phyloP scores from a whole-genome alignment of 2,888 invertebrate genomes.

The Sycophila texana region DNA sequence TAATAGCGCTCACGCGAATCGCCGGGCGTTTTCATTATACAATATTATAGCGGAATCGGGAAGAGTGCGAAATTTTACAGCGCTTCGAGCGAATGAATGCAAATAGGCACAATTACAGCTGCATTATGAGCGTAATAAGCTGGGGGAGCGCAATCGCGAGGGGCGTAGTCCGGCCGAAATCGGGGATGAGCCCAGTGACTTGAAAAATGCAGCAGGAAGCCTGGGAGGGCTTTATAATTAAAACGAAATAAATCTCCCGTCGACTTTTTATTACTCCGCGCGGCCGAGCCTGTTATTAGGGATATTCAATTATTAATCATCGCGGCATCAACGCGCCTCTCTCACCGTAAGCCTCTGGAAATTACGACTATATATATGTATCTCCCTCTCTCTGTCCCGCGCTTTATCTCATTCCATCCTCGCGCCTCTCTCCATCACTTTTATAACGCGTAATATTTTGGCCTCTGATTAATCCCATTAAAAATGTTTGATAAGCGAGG shows the following conservation, averaged over 20 bases:
- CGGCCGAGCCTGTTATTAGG: constrained; percentile 15
- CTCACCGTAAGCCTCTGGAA: constrained; percentile 8
- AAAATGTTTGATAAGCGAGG: background rate
- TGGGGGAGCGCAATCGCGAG: background rate
- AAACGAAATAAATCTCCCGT: constrained; percentile 28
- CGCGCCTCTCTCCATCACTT: constrained; percentile 5
- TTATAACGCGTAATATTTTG: constrained; percentile 2
- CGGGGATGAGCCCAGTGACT: background rate
- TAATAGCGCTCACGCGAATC: too few species aligned
- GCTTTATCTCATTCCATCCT: background rate
- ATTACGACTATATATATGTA: constrained; percentile 11
- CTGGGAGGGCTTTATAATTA: background rate
- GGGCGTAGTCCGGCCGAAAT: too few species aligned
- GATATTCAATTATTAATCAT: constrained; percentile 44
- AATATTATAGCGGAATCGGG: too few species aligned
- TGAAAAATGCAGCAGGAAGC: background rate
- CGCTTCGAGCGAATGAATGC: too few species aligned
- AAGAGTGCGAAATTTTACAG: too few species aligned
- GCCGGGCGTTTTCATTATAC: too few species aligned
- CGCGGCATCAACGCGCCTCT: background rate
- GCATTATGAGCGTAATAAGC: constrained; percentile 5
- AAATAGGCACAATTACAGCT: background rate
- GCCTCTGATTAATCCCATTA: background rate
- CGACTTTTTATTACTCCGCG: constrained; percentile 16
- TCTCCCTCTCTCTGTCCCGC: background rate